Conservation (phyloP, 2,797 vertebrate genomes). For the Sparus aurata region DNA sequence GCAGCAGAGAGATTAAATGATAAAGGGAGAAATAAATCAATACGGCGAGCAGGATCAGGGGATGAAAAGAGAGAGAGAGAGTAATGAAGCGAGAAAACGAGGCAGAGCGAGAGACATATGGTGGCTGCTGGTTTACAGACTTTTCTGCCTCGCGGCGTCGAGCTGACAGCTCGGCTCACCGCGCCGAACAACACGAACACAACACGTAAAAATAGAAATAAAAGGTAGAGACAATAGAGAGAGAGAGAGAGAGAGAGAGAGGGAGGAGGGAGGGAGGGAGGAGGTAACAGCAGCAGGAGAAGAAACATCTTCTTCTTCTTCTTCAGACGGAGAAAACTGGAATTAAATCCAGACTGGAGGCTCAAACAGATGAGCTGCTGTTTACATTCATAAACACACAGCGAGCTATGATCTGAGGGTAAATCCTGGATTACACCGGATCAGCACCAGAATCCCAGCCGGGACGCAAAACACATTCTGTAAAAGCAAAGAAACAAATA, state of each 20-base stretch:
- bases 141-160: neutral
- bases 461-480: neutral
- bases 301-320: too few relatives aligned
- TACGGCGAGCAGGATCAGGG: slow-evolving; percentile 5
- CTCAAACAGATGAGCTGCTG: neutral
- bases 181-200: slow-evolving; percentile 48
- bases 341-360: neutral
- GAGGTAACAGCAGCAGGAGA: slow-evolving; percentile 4
- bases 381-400: neutral
- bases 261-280: too few relatives aligned
- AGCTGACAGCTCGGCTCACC: neutral
- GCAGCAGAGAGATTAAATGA: neutral
- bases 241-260: neutral
- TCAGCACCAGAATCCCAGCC: neutral
- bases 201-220: slow-evolving; percentile 60
- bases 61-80: slow-evolving; percentile 45
- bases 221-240: slow-evolving; percentile 67
- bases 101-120: slow-evolving; percentile 65
- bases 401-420: neutral
- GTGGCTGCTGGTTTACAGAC: slow-evolving; percentile 62
- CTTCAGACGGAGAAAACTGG: neutral
- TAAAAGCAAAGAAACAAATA: neutral
- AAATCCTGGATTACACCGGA: slow-evolving; percentile 16
- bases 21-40: slow-evolving; percentile 39
- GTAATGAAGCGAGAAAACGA: slow-evolving; percentile 66